phyloP scores from a whole-genome alignment of 2,113 vertebrate genomes.

The Pimephales promelas region DNA sequence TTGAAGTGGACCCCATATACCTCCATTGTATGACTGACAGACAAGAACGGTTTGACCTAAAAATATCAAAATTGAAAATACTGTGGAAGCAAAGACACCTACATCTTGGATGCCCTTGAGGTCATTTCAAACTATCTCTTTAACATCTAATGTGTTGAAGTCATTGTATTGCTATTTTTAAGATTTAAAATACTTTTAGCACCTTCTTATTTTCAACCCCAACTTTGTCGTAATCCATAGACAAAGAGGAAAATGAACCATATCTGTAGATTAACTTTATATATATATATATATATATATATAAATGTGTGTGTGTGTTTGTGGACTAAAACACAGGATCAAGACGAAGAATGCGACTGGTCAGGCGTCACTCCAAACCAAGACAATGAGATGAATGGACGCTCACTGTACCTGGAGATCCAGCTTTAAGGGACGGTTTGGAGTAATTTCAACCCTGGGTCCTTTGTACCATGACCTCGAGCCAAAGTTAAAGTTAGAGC shows the following conservation, averaged over 20 bases:
- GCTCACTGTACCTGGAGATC: neutral
- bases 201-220: neutral
- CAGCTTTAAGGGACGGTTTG: neutral
- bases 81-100: too few species aligned
- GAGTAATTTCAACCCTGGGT: too few species aligned
- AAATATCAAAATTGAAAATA: too few species aligned
- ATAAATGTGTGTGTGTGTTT: neutral
- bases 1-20: too few species aligned
- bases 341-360: conserved; percentile 62
- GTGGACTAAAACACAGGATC: conserved; percentile 56
- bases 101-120: too few species aligned
- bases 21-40: too few species aligned
- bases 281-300: neutral
- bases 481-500: too few species aligned
- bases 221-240: neutral
- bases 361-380: conserved; percentile 62
- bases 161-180: neutral
- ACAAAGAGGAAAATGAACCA: neutral
- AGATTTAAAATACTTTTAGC: neutral
- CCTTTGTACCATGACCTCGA: too few species aligned
- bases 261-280: neutral
- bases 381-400: conserved; percentile 56
- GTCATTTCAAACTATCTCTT: too few species aligned
- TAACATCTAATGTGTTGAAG: neutral
- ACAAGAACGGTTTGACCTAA: too few species aligned